Conservation (phyloP, 2,113 vertebrate species). For the Lutjanus erythropterus region DNA sequence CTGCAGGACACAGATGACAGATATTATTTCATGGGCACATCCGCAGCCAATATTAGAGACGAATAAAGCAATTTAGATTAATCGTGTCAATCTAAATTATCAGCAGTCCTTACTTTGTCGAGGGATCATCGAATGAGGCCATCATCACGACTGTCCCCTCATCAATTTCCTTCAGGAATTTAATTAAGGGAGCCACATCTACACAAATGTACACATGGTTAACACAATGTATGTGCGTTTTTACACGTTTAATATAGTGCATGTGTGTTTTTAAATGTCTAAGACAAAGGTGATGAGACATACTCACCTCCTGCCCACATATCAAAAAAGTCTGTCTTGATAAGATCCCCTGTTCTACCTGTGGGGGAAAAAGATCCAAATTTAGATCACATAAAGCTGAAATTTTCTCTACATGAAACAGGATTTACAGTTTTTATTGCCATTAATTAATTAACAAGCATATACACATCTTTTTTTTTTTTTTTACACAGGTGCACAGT, state of each 20-base stretch:
- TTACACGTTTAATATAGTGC: not conserved
- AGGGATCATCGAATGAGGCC: constrained; percentile 94
- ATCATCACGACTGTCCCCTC: constrained; percentile 95
- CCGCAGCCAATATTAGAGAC: not conserved
- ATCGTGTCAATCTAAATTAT: not conserved
- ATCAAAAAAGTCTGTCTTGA: constrained; percentile 90
- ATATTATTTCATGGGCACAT: not conserved
- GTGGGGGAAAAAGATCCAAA: not conserved
- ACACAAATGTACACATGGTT: constrained; percentile 5
- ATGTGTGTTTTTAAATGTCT: not conserved
- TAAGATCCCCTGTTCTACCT: constrained; percentile 90
- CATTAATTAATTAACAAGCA: not conserved
- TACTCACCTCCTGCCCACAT: constrained; percentile 95
- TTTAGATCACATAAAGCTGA: not conserved
- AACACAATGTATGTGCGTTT: not conserved
- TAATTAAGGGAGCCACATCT: constrained; percentile 92
- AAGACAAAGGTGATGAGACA: not conserved
- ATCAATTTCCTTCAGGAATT: constrained; percentile 91
- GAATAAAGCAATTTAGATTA: not conserved
- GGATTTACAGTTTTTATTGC: not conserved
- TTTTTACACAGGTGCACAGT: not conserved
- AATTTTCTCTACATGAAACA: not conserved
- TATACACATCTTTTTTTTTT: not conserved
- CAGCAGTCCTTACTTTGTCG: constrained; percentile 90
- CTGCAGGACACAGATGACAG: constrained; percentile 73